Evolutionary conservation across 2,888 invertebrate species (phyloP), one percentile per base, ranked within the genome.

Genomic region (Caenorhabditis sp.): DNA sequence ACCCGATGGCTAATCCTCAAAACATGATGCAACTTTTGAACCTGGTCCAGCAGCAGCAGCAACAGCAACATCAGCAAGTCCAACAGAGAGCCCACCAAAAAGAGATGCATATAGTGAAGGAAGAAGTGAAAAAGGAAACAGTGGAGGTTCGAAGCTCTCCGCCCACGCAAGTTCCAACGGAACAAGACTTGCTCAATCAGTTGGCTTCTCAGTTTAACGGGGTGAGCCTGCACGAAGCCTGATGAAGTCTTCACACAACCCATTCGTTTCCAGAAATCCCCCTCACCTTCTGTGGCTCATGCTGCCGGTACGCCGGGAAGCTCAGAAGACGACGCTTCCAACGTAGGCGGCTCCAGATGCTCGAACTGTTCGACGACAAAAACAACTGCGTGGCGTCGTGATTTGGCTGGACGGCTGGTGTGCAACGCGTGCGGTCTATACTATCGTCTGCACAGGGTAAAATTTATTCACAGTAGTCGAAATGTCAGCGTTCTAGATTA

Each of bases 341-440:
- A 61, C 47, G 68, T 85, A 14, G 86, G 89, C 35, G 79, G 86
- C 24, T 89, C 90, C 1, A 85, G 89, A n/a, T 91, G 91, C 85
- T 88, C 85, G 68, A 92, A 91, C 72, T 92, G 92, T 66, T 84
- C 84, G 69, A 92, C 92, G 28, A 90, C 89, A 5, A 92, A 91
- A 66, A 92, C 92, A 44, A 92, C 92, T 1, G 91, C 91, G n/a
- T 92, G 92, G 92, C 64, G 92, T 61, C 85, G 92, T 7, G 90
- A 91, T 73, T 76, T 89, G 68, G 69, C 79, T n/a, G 91, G 90
- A 24, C 86, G 87, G 72, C 84, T 92, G 28, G 92, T 92, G 56
- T 92, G 92, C 86, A 92, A 92, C 72, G 91, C 92, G 1, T 92
- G 92, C 72, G 92, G 92, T n/a, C 85, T 92, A 28, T 92, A 92